Evolutionary conservation across 2,797 vertebrate species (phyloP).

Genomic region (Pangasius krempfi): DNA sequence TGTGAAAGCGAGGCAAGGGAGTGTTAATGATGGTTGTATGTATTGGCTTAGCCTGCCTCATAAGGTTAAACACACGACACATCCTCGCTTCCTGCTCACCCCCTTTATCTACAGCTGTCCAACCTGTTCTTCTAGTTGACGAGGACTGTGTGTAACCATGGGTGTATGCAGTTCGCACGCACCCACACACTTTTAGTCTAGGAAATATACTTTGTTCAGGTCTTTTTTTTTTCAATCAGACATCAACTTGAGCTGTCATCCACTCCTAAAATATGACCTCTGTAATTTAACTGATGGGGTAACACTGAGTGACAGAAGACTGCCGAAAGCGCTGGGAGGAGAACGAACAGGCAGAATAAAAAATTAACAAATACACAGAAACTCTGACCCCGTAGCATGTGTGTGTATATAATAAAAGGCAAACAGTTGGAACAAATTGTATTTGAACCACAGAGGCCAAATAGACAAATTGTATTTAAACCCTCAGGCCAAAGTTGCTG

Average conservation of each 20-base stretch:
- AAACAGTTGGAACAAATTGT: slow-evolving; percentile 60
- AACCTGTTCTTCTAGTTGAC: slow-evolving; percentile 77
- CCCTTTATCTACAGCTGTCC: slow-evolving; percentile 73
- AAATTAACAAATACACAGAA: slow-evolving; percentile 51
- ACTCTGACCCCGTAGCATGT: slow-evolving; percentile 21
- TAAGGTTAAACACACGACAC: slow-evolving; percentile 74
- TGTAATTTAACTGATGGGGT: slow-evolving; percentile 36
- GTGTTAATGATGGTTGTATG: slow-evolving; percentile 37
- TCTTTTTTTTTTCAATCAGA: slow-evolving; percentile 36
- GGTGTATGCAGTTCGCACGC: slow-evolving; percentile 54
- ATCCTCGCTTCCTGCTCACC: slow-evolving; percentile 64
- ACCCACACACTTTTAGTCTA: slow-evolving; percentile 36
- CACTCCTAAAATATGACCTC: slow-evolving; percentile 42
- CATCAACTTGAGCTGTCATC: slow-evolving; percentile 38
- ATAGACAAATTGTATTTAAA: slow-evolving; percentile 43
- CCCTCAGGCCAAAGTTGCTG: slow-evolving; percentile 54
- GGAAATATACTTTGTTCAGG: slow-evolving; percentile 36
- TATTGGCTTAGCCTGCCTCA: slow-evolving; percentile 57
- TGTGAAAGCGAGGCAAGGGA: slow-evolving; percentile 12
- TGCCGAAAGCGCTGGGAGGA: slow-evolving; percentile 21
- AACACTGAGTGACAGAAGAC: slow-evolving; percentile 35
- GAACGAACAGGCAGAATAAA: slow-evolving; percentile 40
- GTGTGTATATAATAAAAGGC: slow-evolving; percentile 42
- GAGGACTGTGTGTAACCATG: slow-evolving; percentile 63
- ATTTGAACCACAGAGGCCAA: slow-evolving; percentile 62